Percentiles rank a stretch among this genome's conserved stretches.
phyloP scores from a whole-genome alignment of 53 echinoderm and acorn worm genomes.

The Echinarachnius parma region DNA sequence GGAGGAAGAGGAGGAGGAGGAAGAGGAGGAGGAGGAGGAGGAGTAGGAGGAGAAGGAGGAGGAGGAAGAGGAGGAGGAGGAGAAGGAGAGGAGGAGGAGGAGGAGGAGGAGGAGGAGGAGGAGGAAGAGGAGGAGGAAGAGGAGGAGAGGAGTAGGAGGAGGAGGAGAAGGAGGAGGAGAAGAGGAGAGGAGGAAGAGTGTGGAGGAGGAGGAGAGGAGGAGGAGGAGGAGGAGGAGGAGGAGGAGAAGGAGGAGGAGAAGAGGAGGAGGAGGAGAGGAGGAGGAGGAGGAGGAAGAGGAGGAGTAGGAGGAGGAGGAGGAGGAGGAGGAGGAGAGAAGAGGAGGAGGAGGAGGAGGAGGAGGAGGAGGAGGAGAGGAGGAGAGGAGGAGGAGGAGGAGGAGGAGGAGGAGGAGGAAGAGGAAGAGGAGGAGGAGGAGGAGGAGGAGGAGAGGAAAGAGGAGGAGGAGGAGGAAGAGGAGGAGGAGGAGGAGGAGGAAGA shows the following conservation, averaged over 20 bases:
- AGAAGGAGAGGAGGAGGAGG: too few relatives aligned
- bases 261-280: background rate
- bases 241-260: background rate
- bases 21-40: too few relatives aligned
- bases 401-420: background rate
- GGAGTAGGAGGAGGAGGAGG: background rate
- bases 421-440: background rate
- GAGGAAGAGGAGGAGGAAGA: too few relatives aligned
- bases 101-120: too few relatives aligned
- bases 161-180: too few relatives aligned
- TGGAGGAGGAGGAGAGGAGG: background rate
- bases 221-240: background rate
- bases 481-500: background rate
- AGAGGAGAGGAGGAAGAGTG: background rate
- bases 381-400: background rate
- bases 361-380: background rate
- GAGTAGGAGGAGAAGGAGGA: too few relatives aligned
- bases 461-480: background rate
- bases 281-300: background rate
- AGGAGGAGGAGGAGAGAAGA: background rate
- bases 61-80: too few relatives aligned
- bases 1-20: too few relatives aligned
- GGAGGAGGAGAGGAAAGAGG: background rate
- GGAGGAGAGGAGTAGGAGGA: too few relatives aligned
- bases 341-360: background rate